Conservation (phyloP, 2,113 vertebrate genomes). For the Loxodonta africana region DNA sequence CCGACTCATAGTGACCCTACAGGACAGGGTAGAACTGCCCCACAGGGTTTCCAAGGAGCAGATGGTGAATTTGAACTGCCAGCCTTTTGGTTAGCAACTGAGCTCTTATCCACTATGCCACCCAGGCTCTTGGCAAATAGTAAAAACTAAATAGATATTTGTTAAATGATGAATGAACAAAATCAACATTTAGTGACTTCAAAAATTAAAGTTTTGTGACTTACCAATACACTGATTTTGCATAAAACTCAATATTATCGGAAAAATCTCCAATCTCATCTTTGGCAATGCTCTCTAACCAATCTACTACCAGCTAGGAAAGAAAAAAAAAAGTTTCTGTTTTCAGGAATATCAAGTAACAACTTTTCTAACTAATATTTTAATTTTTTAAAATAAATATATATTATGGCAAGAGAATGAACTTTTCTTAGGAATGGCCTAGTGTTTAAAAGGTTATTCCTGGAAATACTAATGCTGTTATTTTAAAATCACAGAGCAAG, state of each 20-base stretch:
- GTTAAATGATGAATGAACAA: constrained; percentile 41
- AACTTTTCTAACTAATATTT: constrained; percentile 28
- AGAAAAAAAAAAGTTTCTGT: constrained; percentile 36
- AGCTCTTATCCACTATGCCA: too few relatives aligned
- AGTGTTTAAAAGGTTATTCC: constrained; percentile 17
- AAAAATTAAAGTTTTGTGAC: constrained; percentile 78
- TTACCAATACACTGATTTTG: constrained; percentile 99
- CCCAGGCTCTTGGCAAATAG: too few relatives aligned
- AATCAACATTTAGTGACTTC: constrained; percentile 25
- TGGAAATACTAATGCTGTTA: constrained; percentile 33
- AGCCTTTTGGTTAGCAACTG: too few relatives aligned
- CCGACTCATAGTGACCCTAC: too few relatives aligned
- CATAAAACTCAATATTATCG: constrained; percentile 98
- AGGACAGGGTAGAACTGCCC: too few relatives aligned
- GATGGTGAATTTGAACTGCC: too few relatives aligned
- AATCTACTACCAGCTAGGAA: constrained; percentile 97
- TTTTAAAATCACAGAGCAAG: constrained; percentile 37
- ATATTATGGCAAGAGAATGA: not conserved
- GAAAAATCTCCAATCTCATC: constrained; percentile 98
- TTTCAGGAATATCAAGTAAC: constrained; percentile 39
- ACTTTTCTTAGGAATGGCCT: constrained; percentile 15
- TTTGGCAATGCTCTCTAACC: constrained; percentile 98
- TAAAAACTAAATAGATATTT: constrained; percentile 37
- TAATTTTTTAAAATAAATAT: constrained; percentile 50
- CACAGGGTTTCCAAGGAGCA: too few relatives aligned